Conservation (phyloP, 2,888 invertebrate species). For the Junonia oenone region DNA sequence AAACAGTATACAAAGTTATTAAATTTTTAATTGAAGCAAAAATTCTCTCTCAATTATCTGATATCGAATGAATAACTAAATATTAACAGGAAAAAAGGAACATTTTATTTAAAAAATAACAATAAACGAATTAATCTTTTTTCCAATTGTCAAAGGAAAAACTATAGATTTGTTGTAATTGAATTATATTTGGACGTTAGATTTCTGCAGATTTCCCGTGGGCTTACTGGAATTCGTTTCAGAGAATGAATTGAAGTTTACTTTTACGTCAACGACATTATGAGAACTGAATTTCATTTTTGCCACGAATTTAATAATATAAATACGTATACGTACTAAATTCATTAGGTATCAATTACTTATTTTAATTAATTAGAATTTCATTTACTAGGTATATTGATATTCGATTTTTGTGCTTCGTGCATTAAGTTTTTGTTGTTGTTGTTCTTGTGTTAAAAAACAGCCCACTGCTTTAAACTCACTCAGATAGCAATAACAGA, state of each 20-base stretch:
- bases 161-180: conserved; percentile 11
- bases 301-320: background rate
- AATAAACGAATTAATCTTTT: background rate
- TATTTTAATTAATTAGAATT: no score
- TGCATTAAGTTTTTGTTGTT: no score
- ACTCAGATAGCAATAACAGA: no score
- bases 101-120: background rate
- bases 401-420: no score
- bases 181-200: conserved; percentile 13
- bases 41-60: no score
- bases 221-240: conserved; percentile 9
- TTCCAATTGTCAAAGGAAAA: conserved; percentile 4
- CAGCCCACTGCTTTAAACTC: no score
- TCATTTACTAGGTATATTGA: no score
- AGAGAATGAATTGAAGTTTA: conserved; percentile 12
- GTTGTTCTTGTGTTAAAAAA: no score
- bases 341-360: background rate
- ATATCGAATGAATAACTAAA: background rate
- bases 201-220: conserved; percentile 16
- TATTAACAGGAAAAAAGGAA: background rate
- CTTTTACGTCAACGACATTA: conserved; percentile 4
- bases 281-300: background rate
- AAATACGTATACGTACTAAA: background rate
- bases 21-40: no score
- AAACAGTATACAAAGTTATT: no score